A percentile compares a stretch with the other conserved stretches of the same genome.
Evolutionary conservation across 2,797 vertebrate species (phyloP).

Genomic region (Cuculus canorus): DNA sequence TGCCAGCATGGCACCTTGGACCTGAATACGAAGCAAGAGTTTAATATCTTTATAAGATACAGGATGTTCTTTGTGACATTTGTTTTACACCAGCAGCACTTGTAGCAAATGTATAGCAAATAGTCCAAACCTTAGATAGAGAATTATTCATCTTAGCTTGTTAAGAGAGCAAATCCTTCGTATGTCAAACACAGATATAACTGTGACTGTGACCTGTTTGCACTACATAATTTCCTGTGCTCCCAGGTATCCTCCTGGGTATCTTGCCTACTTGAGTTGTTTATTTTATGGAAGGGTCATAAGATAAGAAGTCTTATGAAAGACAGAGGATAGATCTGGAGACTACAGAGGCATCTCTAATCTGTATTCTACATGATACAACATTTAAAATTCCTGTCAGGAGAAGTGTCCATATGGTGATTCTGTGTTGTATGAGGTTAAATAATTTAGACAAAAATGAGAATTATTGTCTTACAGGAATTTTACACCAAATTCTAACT

Average conservation of each 20-base stretch:
- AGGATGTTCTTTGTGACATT: background rate
- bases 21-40: background rate
- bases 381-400: background rate
- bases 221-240: background rate
- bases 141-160: background rate
- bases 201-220: background rate
- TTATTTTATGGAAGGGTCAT: background rate
- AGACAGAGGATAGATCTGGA: background rate
- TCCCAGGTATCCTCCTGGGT: background rate
- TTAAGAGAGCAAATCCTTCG: background rate
- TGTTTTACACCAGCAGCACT: background rate
- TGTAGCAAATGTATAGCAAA: background rate
- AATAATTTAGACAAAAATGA: background rate
- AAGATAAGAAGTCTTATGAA: background rate
- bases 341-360: background rate
- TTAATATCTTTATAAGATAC: background rate
- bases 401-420: background rate
- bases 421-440: background rate
- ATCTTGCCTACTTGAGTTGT: background rate
- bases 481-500: background rate
- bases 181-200: background rate
- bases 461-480: background rate
- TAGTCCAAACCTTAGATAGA: background rate
- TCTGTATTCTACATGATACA: background rate
- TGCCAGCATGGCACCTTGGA: background rate